Evolutionary conservation across 2,113 vertebrate species (phyloP).

Genomic region (Sinosuthora webbiana): DNA sequence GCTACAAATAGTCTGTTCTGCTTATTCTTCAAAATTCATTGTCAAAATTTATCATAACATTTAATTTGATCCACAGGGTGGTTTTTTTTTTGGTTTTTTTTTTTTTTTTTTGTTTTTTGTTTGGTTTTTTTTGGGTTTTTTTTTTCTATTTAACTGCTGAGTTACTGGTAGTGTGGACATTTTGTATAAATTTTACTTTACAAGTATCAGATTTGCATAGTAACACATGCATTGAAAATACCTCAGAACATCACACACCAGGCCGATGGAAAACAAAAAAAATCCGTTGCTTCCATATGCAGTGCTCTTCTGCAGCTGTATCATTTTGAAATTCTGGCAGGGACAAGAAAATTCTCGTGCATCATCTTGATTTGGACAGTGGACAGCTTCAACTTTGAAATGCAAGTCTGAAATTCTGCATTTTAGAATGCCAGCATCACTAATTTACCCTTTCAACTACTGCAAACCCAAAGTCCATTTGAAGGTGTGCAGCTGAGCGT

Average conservation of each 20-base stretch:
- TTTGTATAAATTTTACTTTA: background rate
- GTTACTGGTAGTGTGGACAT: background rate
- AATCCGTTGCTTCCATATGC: background rate
- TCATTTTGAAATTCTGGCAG: background rate
- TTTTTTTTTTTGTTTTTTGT: too few species aligned
- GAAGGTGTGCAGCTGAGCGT: background rate
- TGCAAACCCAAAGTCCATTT: background rate
- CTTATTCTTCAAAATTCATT: background rate
- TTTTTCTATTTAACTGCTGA: background rate
- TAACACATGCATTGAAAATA: background rate
- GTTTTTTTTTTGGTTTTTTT: too few species aligned
- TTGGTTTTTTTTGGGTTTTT: background rate
- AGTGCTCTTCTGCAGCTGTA: background rate
- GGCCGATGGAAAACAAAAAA: rapidly evolving
- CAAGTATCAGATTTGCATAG: background rate
- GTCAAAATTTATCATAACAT: background rate
- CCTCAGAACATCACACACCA: background rate
- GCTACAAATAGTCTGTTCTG: background rate
- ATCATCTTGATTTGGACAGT: background rate
- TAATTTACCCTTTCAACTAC: background rate
- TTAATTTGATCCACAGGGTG: background rate
- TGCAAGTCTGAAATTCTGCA: background rate
- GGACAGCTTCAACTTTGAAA: background rate
- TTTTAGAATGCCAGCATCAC: background rate
- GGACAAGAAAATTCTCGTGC: background rate